phyloP scores from a whole-genome alignment of 2,888 invertebrate genomes.

The Drosophila lacicola region DNA sequence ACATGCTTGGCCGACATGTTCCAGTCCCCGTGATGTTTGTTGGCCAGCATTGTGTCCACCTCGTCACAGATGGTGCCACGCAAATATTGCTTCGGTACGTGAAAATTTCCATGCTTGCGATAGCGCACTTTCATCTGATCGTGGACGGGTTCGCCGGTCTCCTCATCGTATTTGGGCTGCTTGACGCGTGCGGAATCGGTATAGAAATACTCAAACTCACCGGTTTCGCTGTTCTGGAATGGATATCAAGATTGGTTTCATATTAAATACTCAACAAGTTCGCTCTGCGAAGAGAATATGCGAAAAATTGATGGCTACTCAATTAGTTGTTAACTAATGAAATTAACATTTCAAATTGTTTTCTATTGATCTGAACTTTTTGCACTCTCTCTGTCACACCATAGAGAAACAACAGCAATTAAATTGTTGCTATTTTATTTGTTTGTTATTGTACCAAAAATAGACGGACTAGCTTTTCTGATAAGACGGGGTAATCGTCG shows the following conservation, averaged over 20 bases:
- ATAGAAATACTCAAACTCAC: conserved; percentile 80
- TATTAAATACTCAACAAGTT: too few species aligned
- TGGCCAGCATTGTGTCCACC: conserved; percentile 69
- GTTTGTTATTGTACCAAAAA: conserved; percentile 31
- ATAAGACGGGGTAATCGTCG: conserved; percentile 23
- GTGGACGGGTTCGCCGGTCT: conserved; percentile 84
- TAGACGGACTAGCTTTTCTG: conserved; percentile 40
- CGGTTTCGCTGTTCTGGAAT: conserved; percentile 84
- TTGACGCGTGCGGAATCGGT: conserved; percentile 65
- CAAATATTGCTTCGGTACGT: conserved; percentile 82
- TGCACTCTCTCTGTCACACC: conserved; percentile 1
- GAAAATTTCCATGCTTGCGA: conserved; percentile 82
- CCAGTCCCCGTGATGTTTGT: conserved; percentile 51
- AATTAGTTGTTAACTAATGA: not conserved
- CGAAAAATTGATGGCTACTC: not conserved
- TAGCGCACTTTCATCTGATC: conserved; percentile 81
- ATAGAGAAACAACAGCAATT: conserved; percentile 4
- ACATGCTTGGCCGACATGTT: conserved; percentile 52
- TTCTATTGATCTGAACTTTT: conserved; percentile 9
- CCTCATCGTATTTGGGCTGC: conserved; percentile 79
- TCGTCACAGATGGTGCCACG: conserved; percentile 77
- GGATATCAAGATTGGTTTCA: not conserved
- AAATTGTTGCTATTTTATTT: conserved; percentile 22
- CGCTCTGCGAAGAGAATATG: not conserved
- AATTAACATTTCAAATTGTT: conserved; percentile 17